These are phyloP conservation scores for Ennomos erosarius DNA, from an alignment of 2,888 invertebrate species.

Conservation along the genomic window DNA sequence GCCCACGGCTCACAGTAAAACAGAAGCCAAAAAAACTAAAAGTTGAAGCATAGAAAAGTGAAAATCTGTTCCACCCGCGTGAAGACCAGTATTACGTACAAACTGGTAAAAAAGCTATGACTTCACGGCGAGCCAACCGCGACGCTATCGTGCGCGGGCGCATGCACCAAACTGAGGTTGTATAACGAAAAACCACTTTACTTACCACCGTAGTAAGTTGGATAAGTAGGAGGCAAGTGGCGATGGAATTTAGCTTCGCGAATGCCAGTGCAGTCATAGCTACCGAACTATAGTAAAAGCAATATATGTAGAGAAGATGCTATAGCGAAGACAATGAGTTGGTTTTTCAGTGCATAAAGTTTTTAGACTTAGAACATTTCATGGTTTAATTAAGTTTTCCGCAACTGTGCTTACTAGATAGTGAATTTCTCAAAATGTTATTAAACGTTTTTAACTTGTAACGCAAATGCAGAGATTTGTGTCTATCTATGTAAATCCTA, in stretches of 20 bases:
- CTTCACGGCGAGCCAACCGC: constrained; percentile 45
- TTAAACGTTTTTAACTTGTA: no score
- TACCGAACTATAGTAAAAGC: no score
- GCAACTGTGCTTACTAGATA: no score
- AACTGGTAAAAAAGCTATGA: constrained; percentile 10
- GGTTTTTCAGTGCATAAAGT: no score
- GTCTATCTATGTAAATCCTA: no score
- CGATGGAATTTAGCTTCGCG: constrained; percentile 23
- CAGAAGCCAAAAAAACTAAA: constrained; percentile 16
- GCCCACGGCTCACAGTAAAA: constrained; percentile 10
- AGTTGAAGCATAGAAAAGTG: constrained; percentile 44
- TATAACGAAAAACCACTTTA: constrained; percentile 60
- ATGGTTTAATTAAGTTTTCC: no score
- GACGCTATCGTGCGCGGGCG: constrained; percentile 54
- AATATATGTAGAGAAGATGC: no score
- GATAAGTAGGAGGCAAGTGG: constrained; percentile 47
- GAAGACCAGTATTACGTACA: constrained; percentile 31
- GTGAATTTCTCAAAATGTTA: no score
- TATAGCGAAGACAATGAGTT: no score
- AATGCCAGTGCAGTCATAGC: constrained; percentile 2
- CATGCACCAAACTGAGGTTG: constrained; percentile 55
- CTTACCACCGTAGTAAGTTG: constrained; percentile 35
- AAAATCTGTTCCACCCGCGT: constrained; percentile 47
- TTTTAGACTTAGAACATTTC: no score
- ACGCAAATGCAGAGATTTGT: no score